Evolutionary conservation across 1,140 invertebrate species (phyloP).

Genomic region (Drosophila orena): DNA sequence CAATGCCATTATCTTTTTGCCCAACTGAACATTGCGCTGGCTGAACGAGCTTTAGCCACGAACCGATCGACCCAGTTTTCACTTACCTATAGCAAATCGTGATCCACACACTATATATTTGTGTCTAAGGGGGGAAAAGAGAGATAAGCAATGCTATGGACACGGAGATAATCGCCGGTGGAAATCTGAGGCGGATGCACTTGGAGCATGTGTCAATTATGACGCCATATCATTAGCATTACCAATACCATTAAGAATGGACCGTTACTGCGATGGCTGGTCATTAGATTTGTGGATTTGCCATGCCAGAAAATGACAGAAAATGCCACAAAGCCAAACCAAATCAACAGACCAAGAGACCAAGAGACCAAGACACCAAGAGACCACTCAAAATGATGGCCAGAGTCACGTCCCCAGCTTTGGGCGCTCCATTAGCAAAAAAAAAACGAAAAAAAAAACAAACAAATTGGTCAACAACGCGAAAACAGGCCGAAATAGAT

Average conservation of each 20-base stretch:
- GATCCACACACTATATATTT: constrained; percentile 26
- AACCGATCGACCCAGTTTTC: constrained; percentile 63
- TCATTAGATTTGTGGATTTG: constrained; percentile 52
- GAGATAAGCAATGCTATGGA: background rate
- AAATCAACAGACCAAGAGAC: background rate
- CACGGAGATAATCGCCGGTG: constrained; percentile 5
- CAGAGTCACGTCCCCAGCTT: constrained; percentile 30
- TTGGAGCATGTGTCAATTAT: constrained; percentile 80
- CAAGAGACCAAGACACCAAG: background rate
- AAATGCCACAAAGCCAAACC: constrained; percentile 12
- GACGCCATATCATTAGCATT: constrained; percentile 71
- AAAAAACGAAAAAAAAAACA: background rate
- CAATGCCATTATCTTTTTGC: constrained; percentile 31
- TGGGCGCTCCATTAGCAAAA: constrained; percentile 36
- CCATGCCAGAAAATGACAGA: constrained; percentile 28
- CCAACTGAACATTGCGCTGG: background rate
- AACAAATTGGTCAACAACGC: constrained; percentile 31
- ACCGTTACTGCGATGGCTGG: constrained; percentile 48
- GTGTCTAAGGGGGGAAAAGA: constrained; percentile 1
- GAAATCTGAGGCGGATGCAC: constrained; percentile 71
- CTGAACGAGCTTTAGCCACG: constrained; percentile 13
- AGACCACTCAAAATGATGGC: constrained; percentile 2
- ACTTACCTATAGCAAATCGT: constrained; percentile 40
- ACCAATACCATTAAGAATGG: constrained; percentile 50
- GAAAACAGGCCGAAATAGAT: constrained; percentile 13